A percentile compares a stretch with the other conserved stretches of the same genome.
phyloP scores from a whole-genome alignment of 2,888 invertebrate genomes.

The Pristionchus entomophagus region DNA sequence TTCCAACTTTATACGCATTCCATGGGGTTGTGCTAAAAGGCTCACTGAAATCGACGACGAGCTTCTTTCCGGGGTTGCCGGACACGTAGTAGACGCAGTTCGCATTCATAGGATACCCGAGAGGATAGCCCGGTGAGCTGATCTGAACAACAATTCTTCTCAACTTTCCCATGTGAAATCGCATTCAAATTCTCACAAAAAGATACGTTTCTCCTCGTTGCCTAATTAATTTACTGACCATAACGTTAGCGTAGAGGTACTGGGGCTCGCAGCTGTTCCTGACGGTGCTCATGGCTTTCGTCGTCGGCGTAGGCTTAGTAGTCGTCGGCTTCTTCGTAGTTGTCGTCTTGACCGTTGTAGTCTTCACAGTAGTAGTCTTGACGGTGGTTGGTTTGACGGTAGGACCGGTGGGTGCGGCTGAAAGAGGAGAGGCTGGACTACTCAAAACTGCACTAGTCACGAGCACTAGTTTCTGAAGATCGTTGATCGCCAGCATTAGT shows the following conservation, averaged over 20 bases:
- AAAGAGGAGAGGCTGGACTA: no score
- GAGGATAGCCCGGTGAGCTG: conserved; percentile 1
- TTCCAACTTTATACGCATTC: no score
- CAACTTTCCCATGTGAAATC: neutral
- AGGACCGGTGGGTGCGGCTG: neutral
- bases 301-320: neutral
- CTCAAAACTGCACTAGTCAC: no score
- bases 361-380: conserved; percentile 1
- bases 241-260: conserved; percentile 5
- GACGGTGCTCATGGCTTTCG: neutral
- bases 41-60: conserved; percentile 20
- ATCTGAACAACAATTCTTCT: neutral
- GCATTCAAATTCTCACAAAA: neutral
- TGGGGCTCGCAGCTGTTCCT: neutral
- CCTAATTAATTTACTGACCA: neutral
- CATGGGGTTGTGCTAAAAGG: no score
- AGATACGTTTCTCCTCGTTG: neutral
- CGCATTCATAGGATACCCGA: neutral
- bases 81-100: conserved; percentile 28
- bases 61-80: conserved; percentile 6
- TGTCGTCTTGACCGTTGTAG: conserved; percentile 14
- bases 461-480: no score
- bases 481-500: no score
- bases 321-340: conserved; percentile 26
- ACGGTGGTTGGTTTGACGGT: neutral